Base-by-base conservation (phyloP, 2,113 vertebrate species). In the Stigmatopora nigra region DNA sequence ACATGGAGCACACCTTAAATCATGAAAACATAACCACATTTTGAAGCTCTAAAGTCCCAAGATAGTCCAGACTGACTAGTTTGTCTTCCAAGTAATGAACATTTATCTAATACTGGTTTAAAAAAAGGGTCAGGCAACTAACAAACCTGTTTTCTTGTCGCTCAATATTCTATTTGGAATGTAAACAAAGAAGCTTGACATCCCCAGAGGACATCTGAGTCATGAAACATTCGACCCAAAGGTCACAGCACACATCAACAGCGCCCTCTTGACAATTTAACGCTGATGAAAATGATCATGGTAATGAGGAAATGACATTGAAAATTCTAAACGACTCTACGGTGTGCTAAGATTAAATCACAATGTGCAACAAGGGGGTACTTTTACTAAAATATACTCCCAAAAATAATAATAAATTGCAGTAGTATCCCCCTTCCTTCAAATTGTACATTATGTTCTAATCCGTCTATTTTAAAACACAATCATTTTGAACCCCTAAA, bases 1-100 rank as follows among this genome's bases (percentile, higher is more conserved):
- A 76, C 63, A 15, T 65, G 70, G 68, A 67, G 60, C 52, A 63
- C 66, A 67, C 20, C 52, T 68, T 75, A 81, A 75, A 81, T 16
- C 61, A 75, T 72, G 69, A 82, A 79, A 83, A 79, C 74, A 69
- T 35, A 6, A 65, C 82, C 83, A 83, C 75, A 84, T 81, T 83
- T 82, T 83, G 77, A 80, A 67, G 51, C 66, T 77, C 62, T 68
- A 72, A 58, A 70, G 65, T 85, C 82, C 68, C 70, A 78, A 84
- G 84, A 84, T 84, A 84, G 82, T 52, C 53, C 51, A 22, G 51
- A 53, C 20, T 16, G 22, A 56, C 22, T 13, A 22, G 3, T 1
- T 31, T 7, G 19, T 53, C 70, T 77, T 77, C 69, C 66, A 76
- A 77, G 78, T 31, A 7, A 47, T 63, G 67, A 73, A 55, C 68